Evolutionary conservation across 2,113 vertebrate species (phyloP), one percentile per base, ranked within the genome.

Genomic region (Nothoprocta pentlandii): DNA sequence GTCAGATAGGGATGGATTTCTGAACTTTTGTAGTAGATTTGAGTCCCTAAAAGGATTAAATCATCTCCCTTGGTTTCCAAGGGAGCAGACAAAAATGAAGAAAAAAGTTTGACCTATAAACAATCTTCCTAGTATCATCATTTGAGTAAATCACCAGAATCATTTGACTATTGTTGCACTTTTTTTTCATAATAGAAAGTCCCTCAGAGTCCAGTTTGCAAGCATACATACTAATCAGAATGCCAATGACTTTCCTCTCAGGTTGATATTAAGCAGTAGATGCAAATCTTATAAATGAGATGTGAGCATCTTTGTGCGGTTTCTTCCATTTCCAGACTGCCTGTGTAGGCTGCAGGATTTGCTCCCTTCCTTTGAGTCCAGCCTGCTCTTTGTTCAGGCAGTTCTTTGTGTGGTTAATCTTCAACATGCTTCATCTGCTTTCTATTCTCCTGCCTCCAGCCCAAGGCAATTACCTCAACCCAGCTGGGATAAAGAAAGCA

Each of bases 391-490:
- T 94, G 80, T 91, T 91, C 79, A 61, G 41, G 78, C 61, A 85
- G 26, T 79, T 92, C 74, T 94, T 95, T 94, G 80, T 93, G 76
- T 47, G 15, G n/a, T 76, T 95, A 91, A 93, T 92, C 68, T 88
- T 88, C 85, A 80, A n/a, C 76, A 88, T 79, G 75, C 68, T 88
- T 94, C 89, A 95, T 92, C 85, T 95, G 90, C 49, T 95, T 95
- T 93, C 78, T 75, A 83, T 96, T 96, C 85, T 69, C 64, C 79
- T 76, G 78, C 53, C 54, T 80, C 41, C 61, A 94, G 77, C 68
- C 85, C 23, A 76, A 81, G 54, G 87, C 87, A 95, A 95, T 91
- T 94, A 91, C 91, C 66, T 94, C 80, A 94, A 30, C 22, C 53
- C 73, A 86, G 34, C 68, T 92, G 86, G 84, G 78, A 89, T 56